Evolutionary conservation across 64 coral and sea anemone species (phyloP).

Genomic region (Pocillopora verrucosa): DNA sequence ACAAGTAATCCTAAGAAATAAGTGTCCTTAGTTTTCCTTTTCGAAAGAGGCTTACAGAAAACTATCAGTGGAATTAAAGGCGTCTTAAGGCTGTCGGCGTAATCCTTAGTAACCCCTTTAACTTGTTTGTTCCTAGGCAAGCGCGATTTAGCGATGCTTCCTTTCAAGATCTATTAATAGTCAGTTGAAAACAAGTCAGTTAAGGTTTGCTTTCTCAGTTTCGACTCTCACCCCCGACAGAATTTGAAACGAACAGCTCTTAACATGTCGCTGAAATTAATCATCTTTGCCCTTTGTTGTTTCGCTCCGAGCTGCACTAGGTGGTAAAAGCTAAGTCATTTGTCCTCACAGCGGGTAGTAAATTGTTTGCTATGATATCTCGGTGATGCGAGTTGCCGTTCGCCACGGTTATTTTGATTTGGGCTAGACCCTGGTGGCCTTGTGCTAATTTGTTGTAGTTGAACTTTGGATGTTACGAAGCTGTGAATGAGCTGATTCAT

Average conservation of each 20-base stretch:
- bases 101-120: background rate
- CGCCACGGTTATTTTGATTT: background rate
- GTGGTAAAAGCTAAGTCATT: slow-evolving; percentile 5
- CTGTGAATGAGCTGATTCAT: background rate
- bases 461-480: background rate
- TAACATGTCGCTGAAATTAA: background rate
- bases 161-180: background rate
- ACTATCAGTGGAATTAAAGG: background rate
- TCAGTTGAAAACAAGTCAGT: background rate
- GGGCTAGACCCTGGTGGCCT: background rate
- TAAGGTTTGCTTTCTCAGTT: background rate
- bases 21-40: background rate
- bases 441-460: slow-evolving; percentile 3
- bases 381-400: background rate
- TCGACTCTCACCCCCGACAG: background rate
- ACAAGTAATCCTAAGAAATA: background rate
- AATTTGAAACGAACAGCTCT: background rate
- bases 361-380: background rate
- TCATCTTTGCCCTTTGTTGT: slow-evolving; percentile 5
- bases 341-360: slow-evolving; percentile 21
- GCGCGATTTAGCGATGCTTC: background rate
- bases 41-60: background rate
- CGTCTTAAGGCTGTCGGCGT: background rate
- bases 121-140: background rate
- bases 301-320: slow-evolving; percentile 4